Evolutionary conservation across 2,797 vertebrate species (phyloP).

Genomic region (Alouatta caraya): DNA sequence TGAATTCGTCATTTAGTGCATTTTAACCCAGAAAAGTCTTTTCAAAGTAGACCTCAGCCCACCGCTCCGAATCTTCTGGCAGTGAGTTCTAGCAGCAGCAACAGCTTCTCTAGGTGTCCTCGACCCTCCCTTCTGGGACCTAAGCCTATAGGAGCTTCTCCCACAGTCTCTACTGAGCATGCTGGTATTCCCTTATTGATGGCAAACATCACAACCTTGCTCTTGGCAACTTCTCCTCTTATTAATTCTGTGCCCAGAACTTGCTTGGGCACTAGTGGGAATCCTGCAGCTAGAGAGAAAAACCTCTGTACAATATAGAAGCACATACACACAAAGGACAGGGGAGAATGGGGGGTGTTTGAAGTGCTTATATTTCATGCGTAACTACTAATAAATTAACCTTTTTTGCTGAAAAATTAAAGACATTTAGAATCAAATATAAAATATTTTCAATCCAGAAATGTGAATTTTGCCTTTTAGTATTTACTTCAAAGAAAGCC

Average conservation of each 20-base stretch:
- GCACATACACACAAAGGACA: not conserved
- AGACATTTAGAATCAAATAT: not conserved
- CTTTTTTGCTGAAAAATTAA: not conserved
- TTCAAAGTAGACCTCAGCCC: not conserved
- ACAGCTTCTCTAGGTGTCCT: not conserved
- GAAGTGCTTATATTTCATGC: not conserved
- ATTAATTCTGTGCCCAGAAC: not conserved
- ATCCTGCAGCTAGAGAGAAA: not conserved
- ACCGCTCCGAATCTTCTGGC: not conserved
- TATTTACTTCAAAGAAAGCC: not conserved
- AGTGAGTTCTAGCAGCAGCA: not conserved
- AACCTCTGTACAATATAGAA: not conserved
- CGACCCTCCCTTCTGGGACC: not conserved
- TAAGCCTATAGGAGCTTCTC: not conserved
- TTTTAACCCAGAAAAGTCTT: not conserved
- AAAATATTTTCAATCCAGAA: not conserved
- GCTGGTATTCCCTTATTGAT: not conserved
- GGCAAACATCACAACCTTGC: not conserved
- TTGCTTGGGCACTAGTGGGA: not conserved
- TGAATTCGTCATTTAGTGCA: not conserved
- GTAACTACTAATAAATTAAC: not conserved
- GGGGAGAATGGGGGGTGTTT: not conserved
- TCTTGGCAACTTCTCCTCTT: not conserved
- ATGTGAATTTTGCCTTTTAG: constrained; percentile 4
- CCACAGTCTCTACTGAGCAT: not conserved